Evolutionary conservation across 23 tunicate genomes (phyloP).

Genomic region (Clavelina lepadiformis): DNA sequence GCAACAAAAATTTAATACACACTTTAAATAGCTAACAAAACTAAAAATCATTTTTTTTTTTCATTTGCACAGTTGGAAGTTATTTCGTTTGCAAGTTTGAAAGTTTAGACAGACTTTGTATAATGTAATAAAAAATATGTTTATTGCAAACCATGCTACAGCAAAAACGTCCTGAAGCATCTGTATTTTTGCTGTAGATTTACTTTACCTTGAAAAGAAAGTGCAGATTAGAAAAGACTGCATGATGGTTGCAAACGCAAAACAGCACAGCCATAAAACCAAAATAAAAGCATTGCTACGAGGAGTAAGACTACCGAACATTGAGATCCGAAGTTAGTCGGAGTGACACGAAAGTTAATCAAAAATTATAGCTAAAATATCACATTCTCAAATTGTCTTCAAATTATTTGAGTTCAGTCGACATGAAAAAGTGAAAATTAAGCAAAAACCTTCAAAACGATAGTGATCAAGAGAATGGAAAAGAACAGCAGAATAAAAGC

Average conservation of each 20-base stretch:
- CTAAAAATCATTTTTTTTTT: no score
- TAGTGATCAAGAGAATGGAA: constrained; percentile 31
- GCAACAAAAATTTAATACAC: no score
- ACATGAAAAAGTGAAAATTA: background rate
- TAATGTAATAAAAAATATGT: background rate
- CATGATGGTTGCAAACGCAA: constrained; percentile 65
- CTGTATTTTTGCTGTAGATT: background rate
- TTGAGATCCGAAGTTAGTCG: no score
- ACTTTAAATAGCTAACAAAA: no score
- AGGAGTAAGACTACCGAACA: constrained; percentile 49
- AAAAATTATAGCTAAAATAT: no score
- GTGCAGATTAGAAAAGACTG: constrained; percentile 79
- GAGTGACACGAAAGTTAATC: no score
- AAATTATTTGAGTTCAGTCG: no score
- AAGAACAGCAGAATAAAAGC: constrained; percentile 56
- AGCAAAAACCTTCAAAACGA: constrained; percentile 36
- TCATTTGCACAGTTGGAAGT: background rate
- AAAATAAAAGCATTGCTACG: constrained; percentile 60
- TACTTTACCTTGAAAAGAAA: constrained; percentile 60
- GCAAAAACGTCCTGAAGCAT: background rate
- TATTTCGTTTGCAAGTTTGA: background rate
- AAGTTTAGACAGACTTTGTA: no score
- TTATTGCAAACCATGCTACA: background rate
- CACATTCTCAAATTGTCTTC: no score
- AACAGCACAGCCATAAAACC: constrained; percentile 49